These are phyloP conservation scores for Psittacus erithacus DNA, from an alignment of 2,113 vertebrate genomes.

Conservation along the genomic window DNA sequence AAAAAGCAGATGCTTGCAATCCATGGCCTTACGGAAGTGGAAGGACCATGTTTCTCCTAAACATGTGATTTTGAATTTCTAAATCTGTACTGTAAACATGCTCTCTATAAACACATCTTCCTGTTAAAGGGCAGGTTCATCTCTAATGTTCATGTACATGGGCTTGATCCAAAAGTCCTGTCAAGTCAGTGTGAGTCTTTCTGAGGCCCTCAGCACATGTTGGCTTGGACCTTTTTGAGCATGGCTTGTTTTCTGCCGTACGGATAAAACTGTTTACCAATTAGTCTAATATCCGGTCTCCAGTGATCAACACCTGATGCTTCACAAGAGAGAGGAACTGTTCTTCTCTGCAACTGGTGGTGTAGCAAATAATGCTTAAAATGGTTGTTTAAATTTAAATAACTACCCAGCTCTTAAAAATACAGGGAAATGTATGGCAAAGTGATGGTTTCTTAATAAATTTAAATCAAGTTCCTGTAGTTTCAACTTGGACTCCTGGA, in stretches of 20 bases:
- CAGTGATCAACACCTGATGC: neutral
- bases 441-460: neutral
- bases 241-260: neutral
- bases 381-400: neutral
- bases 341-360: neutral
- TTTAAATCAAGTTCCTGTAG: neutral
- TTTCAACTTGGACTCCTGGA: neutral
- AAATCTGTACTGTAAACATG: neutral
- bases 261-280: neutral
- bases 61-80: neutral
- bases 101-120: neutral
- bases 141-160: rapidly evolving
- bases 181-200: neutral
- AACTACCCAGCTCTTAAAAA: neutral
- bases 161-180: neutral
- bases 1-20: neutral
- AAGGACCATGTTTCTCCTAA: neutral
- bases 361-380: neutral
- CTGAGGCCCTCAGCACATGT: neutral
- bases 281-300: neutral
- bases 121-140: neutral
- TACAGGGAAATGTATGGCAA: neutral
- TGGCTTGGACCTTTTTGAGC: neutral
- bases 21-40: neutral
- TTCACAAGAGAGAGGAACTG: neutral